Base-by-base conservation (phyloP, 23 tunicate genomes). In the Trididemnum miniatum region DNA sequence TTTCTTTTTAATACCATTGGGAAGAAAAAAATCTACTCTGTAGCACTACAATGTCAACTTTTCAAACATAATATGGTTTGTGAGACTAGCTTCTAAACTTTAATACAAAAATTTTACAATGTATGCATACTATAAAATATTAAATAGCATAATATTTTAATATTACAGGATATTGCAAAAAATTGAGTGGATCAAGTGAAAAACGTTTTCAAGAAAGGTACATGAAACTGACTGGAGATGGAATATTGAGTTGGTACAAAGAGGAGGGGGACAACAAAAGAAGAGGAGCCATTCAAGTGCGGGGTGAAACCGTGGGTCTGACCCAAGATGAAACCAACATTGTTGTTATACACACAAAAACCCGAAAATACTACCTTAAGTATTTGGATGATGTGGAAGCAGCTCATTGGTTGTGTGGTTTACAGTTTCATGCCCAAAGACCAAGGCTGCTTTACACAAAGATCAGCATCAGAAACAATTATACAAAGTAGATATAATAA, bases 161-260 rank as follows among this genome's bases (percentile, higher is more conserved):
- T n/a, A n/a, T n/a, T n/a, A n/a, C 15, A 84, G 88, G 88, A 25
- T 74, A n/a, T 23, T 60, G 74, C 36, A 3, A 59, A 24, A 84
- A 84, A 34, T 35, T 74, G 7, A 84, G 88, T 81, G 81, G 81
- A 35, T 9, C 29, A 63, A 29, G 79, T 4, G 74, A 84, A 38
- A 62, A 60, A 23, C 35, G 34, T 4, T 2, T 74, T 65, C 74
- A 84, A 51, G 62, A 59, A 27, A 59, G 88, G 29, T 84, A 84
- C 73, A 0, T 84, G 25, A 34, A 44, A 34, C 57, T 84, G 3
- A 3, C 49, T 24, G 81, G 80, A 12, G 88, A 84, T 35, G 88
- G 88, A 2, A 29, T 84, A 27, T 60, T 84, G 24, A 30, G 66
- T 15, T 84, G 88, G 88, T 84, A 40, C 79, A 74, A 74, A 22